phyloP scores from a whole-genome alignment of 2,888 invertebrate genomes.

The Leucoptera coffeella region DNA sequence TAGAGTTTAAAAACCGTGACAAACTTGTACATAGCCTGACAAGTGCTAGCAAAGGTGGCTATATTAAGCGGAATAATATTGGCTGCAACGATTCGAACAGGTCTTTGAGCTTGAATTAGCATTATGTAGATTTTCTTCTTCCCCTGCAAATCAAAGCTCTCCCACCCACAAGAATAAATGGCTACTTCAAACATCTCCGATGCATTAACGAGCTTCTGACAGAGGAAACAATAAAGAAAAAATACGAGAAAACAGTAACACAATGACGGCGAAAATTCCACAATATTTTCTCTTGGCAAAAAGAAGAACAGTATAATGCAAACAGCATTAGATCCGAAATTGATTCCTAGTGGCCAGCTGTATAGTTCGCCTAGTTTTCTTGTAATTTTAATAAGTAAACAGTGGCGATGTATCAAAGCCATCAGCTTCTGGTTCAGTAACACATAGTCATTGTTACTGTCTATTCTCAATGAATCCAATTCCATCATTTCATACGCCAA shows the following conservation, averaged over 20 bases:
- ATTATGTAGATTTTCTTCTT: neutral
- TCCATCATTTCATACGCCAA: conserved; percentile 19
- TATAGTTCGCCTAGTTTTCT: neutral
- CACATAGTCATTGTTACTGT: neutral
- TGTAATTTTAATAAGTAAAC: neutral
- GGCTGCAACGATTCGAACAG: conserved; percentile 1
- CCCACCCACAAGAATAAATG: conserved; percentile 2
- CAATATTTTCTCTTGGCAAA: neutral
- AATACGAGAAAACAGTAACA: conserved; percentile 1
- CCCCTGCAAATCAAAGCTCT: neutral
- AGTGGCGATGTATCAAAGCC: neutral
- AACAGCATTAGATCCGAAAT: conserved; percentile 1
- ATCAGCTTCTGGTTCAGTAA: neutral
- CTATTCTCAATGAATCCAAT: conserved; percentile 8
- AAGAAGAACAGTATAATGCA: conserved; percentile 2
- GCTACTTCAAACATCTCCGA: conserved; percentile 1
- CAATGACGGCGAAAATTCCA: neutral
- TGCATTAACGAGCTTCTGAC: conserved; percentile 1
- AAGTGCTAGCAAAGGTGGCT: conserved; percentile 2
- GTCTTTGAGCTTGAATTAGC: conserved; percentile 1
- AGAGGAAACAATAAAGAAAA: conserved; percentile 2
- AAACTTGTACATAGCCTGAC: conserved; percentile 3
- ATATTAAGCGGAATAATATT: conserved; percentile 1
- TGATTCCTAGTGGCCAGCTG: conserved; percentile 1
- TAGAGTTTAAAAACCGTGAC: conserved; percentile 1